Base-by-base conservation (phyloP, 2,113 vertebrate genomes). In the Myocastor coypus region DNA sequence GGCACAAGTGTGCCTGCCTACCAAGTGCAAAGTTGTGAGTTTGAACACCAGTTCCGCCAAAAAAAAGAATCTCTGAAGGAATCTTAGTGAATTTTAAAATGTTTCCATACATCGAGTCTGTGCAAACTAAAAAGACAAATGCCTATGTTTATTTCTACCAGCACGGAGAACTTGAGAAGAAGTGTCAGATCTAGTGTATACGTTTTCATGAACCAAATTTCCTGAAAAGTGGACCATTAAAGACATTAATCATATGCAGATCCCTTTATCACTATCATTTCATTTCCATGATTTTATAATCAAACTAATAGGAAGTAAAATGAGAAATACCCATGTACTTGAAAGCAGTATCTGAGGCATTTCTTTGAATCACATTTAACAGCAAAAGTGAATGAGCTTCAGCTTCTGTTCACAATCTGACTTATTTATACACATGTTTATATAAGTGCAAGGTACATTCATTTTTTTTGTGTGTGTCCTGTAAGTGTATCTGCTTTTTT, bases 391-490 rank as follows among this genome's bases (percentile, higher is more conserved):
- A n/a, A 91, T 63, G 96, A 2, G 4, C 7, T 2, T 66, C 1
- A 42, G 22, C 2, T 96, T 97, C 6, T 52, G 13, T 68, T 92
- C 34, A 11, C 46, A 34, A 57, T 42, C 0, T 37, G 24, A 6
- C 83, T 97, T 81, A 3, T 86, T 71, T 75, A 13, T 96, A 1
- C 32, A 11, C 69, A 4, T 34, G 12, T 20, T 26, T 77, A 30
- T 63, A 42, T 46, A 46, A 63, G 0, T 80, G 68, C 19, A 69
- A 4, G 17, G 46, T 81, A 13, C n/a, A 34, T 97, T 93, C 14
- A 46, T 87, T 97, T 97, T 87, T 66, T 96, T 97, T 80, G 69
- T 57, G 22, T 17, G 94, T 14, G 42, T 88, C 78, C 97, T 40
- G 85, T 83, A 94, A 97, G 92, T 91, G 30, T 69, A 88, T 80